Evolutionary conservation across 2,888 invertebrate species (phyloP), one percentile per base, ranked within the genome.

Genomic region (Stegophylla sp.): DNA sequence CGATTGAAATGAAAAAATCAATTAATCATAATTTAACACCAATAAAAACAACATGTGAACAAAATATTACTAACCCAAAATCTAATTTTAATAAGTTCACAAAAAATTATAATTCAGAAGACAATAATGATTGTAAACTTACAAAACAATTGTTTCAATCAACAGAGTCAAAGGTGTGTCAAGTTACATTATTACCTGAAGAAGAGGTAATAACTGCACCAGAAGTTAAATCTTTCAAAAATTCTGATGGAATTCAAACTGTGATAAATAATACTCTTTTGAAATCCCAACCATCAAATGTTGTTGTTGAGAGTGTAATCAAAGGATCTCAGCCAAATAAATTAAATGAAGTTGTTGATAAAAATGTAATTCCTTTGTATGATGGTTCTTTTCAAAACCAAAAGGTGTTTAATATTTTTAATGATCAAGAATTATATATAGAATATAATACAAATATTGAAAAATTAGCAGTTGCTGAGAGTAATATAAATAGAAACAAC

Each of bases 41-140:
- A 61, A 7, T 61, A n/a, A 73, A 73, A n/a, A 1, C 17, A 43
- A 10, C 41, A 59, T 17, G 41, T 71, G n/a, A 71, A 72, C 20
- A 61, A 61, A 73, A 28, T 23, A 26, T 13, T 43, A 12, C 13
- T 66, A 17, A 43, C 64, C 9, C 41, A 13, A 64, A 64, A 0
- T 13, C 64, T 41, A 41, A 75, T 75, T 1, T n/a, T 9, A n/a
- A 41, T 48, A 23, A 7, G 5, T 20, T 7, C 61, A 7, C 4
- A 28, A 48, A 20, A 13, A 45, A 48, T 26, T 43, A 43, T 61
- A n/a, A 28, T 48, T 41, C 34, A 41, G 9, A 34, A 12, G 34
- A 64, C 23, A 23, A n/a, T 51, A 13, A 75, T 64, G 12, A 26
- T 26, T 51, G 4, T 23, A 34, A 63, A 51, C 23, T 7, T 23